Conservation (phyloP, 2,797 vertebrate genomes). For the Parauchenoglanis punctatus region DNA sequence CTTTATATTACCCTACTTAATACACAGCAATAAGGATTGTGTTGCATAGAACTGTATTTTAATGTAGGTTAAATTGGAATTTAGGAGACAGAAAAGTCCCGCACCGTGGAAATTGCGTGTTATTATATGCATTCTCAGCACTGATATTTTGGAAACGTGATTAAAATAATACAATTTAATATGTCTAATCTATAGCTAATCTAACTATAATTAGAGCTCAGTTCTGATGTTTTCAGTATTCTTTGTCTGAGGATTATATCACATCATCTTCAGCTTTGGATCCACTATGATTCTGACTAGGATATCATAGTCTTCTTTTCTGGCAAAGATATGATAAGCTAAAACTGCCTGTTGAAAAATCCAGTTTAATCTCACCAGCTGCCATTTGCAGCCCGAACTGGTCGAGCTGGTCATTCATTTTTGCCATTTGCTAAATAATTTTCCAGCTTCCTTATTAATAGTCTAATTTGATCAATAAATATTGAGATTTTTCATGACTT, state of each 20-base stretch:
- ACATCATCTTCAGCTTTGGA: not conserved
- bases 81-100: not conserved
- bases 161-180: not conserved
- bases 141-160: not conserved
- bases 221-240: not conserved
- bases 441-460: not conserved
- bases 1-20: not conserved
- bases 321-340: too few relatives aligned
- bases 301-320: not conserved
- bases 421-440: not conserved
- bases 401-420: not conserved
- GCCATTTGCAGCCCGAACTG: not conserved
- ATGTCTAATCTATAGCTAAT: not conserved
- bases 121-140: not conserved
- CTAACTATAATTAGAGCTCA: not conserved
- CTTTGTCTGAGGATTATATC: not conserved
- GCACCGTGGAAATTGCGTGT: not conserved
- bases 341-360: not conserved
- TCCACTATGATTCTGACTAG: not conserved
- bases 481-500: not conserved
- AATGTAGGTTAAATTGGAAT: constrained; percentile 5
- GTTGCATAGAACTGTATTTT: not conserved
- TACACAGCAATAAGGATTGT: not conserved
- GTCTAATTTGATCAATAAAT: not conserved
- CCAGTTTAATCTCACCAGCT: constrained; percentile 15